Evolutionary conservation across 2,888 invertebrate species (phyloP), one percentile per base, ranked within the genome.

Genomic region (Drosophila mettleri): DNA sequence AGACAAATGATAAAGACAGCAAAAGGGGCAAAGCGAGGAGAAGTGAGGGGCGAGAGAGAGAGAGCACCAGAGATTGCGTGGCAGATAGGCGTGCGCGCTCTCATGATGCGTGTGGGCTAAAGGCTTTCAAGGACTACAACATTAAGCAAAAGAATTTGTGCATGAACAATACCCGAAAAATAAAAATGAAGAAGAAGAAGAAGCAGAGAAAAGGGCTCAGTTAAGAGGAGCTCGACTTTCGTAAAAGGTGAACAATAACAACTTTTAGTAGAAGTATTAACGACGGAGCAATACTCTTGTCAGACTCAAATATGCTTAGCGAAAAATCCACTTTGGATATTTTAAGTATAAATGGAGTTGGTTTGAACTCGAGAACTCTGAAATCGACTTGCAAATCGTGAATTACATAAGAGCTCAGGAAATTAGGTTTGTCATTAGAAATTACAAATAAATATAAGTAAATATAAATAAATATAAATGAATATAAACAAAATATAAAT

Each of bases 101-200:
- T 55, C 80, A 53, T 77, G 62, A 29, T 58, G 58, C 51, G 60
- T 74, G 69, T 60, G 59, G 29, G 57, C 79, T 58, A 80, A 85
- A 83, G 88, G 78, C 77, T 83, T 89, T 89, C 89, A 86, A 86
- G 86, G 86, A 88, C 86, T 74, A 81, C 69, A 74, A 69, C 89
- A 83, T 83, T 86, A 88, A 88, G 83, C 53, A 65, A 73, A 72
- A 46, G 60, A 84, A 81, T 86, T 85, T 84, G 81, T 78, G 88
- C 76, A 76, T 87, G 87, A 85, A 87, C 82, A 85, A 87, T 85
- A 80, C 39, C 39, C 33, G 10, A 53, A 46, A 48, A 43, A 45
- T n/a, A 63, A n/a, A 46, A 46, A 20, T 12, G 29, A 18, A 8
- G 9, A n/a, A 16, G 45, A 10, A 14, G 31, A 18, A 43, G 62